Evolutionary conservation across 2,888 invertebrate genomes (phyloP).

Genomic region (Tiphia femorata): DNA sequence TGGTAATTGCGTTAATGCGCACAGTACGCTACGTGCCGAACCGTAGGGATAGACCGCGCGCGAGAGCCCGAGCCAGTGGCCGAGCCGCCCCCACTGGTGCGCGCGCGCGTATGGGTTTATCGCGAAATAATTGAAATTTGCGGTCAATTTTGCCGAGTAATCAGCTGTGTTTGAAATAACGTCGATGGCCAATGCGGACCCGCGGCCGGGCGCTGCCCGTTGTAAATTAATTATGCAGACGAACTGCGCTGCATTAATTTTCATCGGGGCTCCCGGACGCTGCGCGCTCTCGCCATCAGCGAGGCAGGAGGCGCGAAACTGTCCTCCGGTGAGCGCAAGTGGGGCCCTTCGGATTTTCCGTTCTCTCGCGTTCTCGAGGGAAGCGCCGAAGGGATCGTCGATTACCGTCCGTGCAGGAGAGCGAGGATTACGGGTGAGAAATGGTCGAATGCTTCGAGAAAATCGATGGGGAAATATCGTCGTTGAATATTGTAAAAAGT

Average conservation of each 20-base stretch:
- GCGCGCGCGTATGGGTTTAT: slow-evolving; percentile 46
- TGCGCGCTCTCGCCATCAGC: not conserved
- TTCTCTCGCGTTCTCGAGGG: too few species aligned
- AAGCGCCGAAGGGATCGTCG: too few species aligned
- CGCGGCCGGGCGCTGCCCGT: slow-evolving; percentile 21
- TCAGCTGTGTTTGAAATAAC: slow-evolving; percentile 63
- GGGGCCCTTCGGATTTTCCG: too few species aligned
- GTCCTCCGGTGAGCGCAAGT: slow-evolving; percentile 7
- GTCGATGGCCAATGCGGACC: slow-evolving; percentile 51
- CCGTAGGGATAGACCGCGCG: slow-evolving; percentile 39
- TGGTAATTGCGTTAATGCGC: slow-evolving; percentile 47
- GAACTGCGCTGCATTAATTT: slow-evolving; percentile 59
- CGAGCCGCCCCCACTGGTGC: not conserved
- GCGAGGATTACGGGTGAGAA: too few species aligned
- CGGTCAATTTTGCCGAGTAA: slow-evolving; percentile 63
- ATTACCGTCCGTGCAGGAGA: too few species aligned
- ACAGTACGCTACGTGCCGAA: slow-evolving; percentile 44
- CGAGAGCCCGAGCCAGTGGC: slow-evolving; percentile 10
- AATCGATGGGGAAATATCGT: too few species aligned
- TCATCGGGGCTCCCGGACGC: slow-evolving; percentile 34
- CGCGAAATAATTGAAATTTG: slow-evolving; percentile 65
- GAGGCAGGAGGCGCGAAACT: slow-evolving; percentile 10
- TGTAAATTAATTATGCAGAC: slow-evolving; percentile 64
- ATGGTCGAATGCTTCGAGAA: too few species aligned
- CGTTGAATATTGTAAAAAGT: too few species aligned